Evolutionary conservation across 1,140 invertebrate genomes (phyloP), one percentile per base, ranked within the genome.

Genomic region (Yoshiicerus persimilis): DNA sequence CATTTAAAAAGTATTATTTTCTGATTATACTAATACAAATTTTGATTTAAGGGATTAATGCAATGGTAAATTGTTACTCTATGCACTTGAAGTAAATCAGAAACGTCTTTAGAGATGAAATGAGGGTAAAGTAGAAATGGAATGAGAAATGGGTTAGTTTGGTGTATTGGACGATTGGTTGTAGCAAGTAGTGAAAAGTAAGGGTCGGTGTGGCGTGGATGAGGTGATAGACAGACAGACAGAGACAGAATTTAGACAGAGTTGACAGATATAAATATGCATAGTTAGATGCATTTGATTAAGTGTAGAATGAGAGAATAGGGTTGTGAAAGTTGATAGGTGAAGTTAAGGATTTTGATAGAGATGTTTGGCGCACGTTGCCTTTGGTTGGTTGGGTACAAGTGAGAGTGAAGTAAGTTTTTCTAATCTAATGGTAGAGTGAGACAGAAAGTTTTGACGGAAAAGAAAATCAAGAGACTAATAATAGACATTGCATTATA

Each of bases 381-480:
- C 16, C 32, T 25, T 27, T 70, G 64, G 11, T 70, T 11, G 20
- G 8, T 34, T 38, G 34, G 34, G 34, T 80, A 77, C n/a, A 70
- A 70, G 64, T 70, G 64, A 70, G 23, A 70, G 64, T 70, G 64
- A 70, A 70, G 64, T 66, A 66, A 25, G n/a, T 66, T 25, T 66
- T 56, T 56, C 47, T 56, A 56, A 56, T 56, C 47, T 56, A 56
- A 56, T 56, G 47, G 47, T 56, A 56, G 47, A n/a, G 47, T 56
- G 92, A 92, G 91, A 92, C 89, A 92, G 90, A 92, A 90, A 92
- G 91, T 92, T 91, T 92, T 91, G 92, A 92, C 92, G 92, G 92
- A 92, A 91, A 88, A 91, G 87, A 88, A 88, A 89, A 85, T 30
- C 70, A 87, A 77, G 86, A 70, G 23, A 70, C 23, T 56, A 56